These are phyloP conservation scores for Zosterops borbonicus DNA, from an alignment of 2,113 vertebrate species.

Conservation along the genomic window DNA sequence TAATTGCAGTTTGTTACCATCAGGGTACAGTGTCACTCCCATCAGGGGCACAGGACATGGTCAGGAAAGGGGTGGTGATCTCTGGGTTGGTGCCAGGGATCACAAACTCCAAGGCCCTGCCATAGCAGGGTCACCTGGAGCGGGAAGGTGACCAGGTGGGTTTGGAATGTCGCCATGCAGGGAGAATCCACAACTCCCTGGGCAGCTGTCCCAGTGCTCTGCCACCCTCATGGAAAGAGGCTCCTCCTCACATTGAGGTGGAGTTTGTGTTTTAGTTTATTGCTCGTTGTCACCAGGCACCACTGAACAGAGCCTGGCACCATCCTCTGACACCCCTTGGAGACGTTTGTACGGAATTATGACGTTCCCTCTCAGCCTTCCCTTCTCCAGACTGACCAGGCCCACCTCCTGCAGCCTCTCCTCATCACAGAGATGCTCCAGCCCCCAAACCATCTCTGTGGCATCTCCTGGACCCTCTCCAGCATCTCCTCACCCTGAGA, in stretches of 20 bases:
- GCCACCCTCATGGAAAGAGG: background rate
- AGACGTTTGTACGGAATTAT: background rate
- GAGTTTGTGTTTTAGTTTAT: background rate
- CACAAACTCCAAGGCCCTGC: background rate
- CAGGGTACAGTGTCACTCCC: background rate
- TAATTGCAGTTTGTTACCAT: background rate
- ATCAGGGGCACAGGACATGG: background rate
- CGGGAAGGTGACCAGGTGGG: background rate
- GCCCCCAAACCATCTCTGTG: background rate
- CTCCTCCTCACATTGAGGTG: background rate
- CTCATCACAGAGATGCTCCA: background rate
- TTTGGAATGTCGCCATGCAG: background rate
- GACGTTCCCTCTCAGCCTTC: background rate
- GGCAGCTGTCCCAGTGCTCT: background rate
- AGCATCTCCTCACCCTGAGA: background rate
- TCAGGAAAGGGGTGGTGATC: background rate
- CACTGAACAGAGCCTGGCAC: background rate
- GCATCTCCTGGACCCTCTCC: background rate
- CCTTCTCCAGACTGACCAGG: background rate
- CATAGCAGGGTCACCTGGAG: background rate
- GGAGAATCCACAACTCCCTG: background rate
- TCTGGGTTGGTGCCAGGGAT: background rate
- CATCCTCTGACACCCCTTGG: background rate
- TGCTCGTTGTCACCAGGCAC: background rate
- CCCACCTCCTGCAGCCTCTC: background rate